These are phyloP conservation scores for Scarus forsteni DNA, from an alignment of 2,797 vertebrate genomes.

Conservation along the genomic window DNA sequence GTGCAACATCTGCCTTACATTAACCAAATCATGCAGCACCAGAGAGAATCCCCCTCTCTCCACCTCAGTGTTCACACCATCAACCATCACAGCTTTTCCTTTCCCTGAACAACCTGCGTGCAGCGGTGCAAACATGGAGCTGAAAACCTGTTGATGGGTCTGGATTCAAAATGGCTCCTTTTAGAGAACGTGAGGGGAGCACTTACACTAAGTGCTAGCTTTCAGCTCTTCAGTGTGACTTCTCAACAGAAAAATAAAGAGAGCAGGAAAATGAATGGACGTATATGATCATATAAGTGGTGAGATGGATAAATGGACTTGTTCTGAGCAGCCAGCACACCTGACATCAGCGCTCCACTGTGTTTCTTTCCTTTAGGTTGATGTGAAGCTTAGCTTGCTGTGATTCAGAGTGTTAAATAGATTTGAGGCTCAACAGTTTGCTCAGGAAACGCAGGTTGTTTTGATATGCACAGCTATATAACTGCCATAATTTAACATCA, in stretches of 20 bases:
- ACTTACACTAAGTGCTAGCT: conserved; percentile 59
- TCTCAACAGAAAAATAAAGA: conserved; percentile 16
- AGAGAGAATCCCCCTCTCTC: no score
- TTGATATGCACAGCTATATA: no score
- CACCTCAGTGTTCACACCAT: no score
- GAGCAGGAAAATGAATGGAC: conserved; percentile 5
- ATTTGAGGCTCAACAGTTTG: no score
- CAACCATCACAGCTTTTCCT: background rate
- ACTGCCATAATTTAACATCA: no score
- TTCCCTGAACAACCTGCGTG: conserved; percentile 29
- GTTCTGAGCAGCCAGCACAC: background rate
- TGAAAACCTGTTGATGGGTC: conserved; percentile 51
- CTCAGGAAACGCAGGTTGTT: no score
- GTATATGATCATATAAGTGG: conserved; percentile 2
- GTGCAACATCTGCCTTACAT: no score
- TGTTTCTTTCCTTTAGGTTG: background rate
- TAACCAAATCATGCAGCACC: no score
- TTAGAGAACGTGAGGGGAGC: conserved; percentile 33
- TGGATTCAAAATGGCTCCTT: conserved; percentile 44
- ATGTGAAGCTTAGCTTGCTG: background rate
- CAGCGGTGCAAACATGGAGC: conserved; percentile 4
- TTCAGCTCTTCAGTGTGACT: conserved; percentile 45
- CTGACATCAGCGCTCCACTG: background rate
- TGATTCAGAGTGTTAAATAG: no score
- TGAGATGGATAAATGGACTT: conserved; percentile 4